phyloP scores from a whole-genome alignment of 2,888 invertebrate species.

The Chloroclysta siterata region DNA sequence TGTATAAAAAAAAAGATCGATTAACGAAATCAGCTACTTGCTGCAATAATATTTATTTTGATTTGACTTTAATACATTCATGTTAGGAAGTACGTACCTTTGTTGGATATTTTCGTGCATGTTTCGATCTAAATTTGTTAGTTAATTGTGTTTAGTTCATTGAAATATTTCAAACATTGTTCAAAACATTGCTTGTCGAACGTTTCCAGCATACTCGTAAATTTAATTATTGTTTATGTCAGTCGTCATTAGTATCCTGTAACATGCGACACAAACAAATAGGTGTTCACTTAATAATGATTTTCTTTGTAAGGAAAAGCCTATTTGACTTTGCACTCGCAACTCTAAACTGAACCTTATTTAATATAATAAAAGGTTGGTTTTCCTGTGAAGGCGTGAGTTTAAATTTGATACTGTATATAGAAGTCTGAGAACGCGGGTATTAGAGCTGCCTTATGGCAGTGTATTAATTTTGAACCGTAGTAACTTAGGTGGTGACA shows the following conservation, averaged over 20 bases:
- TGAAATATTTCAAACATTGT: conserved; percentile 21
- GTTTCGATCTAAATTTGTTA: too few species aligned
- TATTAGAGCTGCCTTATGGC: conserved; percentile 83
- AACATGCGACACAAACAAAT: conserved; percentile 82
- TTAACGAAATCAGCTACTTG: too few species aligned
- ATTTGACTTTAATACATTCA: too few species aligned
- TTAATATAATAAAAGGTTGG: conserved; percentile 40
- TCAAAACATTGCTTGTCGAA: conserved; percentile 33
- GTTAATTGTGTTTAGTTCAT: not conserved
- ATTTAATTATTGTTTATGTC: conserved; percentile 75
- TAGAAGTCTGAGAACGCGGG: conserved; percentile 72
- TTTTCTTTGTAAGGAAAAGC: conserved; percentile 59
- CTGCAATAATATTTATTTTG: too few species aligned
- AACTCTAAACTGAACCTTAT: conserved; percentile 44
- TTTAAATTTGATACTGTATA: conserved; percentile 79
- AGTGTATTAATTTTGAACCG: conserved; percentile 85
- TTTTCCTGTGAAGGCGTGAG: conserved; percentile 42
- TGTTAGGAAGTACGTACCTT: too few species aligned
- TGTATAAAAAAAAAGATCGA: too few species aligned
- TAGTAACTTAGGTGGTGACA: conserved; percentile 84
- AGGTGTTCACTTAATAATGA: conserved; percentile 82
- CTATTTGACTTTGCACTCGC: conserved; percentile 46
- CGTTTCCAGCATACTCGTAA: conserved; percentile 34
- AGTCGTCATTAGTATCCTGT: conserved; percentile 79
- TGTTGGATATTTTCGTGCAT: too few species aligned